These are phyloP conservation scores for Pipistrellus pygmaeus DNA, from an alignment of 2,797 vertebrate species.

Conservation along the genomic window DNA sequence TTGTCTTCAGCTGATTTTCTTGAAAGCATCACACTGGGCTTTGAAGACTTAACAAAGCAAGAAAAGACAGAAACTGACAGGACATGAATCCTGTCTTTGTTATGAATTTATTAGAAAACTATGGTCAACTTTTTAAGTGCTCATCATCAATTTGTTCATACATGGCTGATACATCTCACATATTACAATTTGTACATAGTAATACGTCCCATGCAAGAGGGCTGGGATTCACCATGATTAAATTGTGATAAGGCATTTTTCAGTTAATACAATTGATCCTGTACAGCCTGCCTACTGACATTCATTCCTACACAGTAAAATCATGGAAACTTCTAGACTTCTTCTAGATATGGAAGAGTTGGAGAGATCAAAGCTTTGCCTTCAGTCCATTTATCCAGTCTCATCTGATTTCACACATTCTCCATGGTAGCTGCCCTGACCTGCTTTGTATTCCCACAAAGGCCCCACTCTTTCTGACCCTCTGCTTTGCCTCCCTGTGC, in stretches of 20 bases:
- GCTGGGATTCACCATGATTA: background rate
- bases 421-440: background rate
- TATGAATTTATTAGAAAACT: background rate
- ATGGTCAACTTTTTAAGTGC: background rate
- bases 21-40: background rate
- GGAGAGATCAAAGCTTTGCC: conserved; percentile 7
- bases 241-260: background rate
- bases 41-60: background rate
- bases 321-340: background rate
- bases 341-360: background rate
- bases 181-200: background rate
- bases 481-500: background rate
- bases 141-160: background rate
- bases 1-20: background rate
- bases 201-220: background rate
- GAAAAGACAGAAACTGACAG: background rate
- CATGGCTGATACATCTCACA: rapidly evolving
- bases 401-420: background rate
- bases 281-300: background rate
- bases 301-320: background rate
- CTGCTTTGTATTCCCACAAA: background rate
- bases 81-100: background rate
- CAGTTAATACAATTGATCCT: background rate
- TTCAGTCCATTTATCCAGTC: background rate
- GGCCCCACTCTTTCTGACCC: background rate